These are phyloP conservation scores for Otis tarda DNA, from an alignment of 2,113 vertebrate species.

Conservation along the genomic window DNA sequence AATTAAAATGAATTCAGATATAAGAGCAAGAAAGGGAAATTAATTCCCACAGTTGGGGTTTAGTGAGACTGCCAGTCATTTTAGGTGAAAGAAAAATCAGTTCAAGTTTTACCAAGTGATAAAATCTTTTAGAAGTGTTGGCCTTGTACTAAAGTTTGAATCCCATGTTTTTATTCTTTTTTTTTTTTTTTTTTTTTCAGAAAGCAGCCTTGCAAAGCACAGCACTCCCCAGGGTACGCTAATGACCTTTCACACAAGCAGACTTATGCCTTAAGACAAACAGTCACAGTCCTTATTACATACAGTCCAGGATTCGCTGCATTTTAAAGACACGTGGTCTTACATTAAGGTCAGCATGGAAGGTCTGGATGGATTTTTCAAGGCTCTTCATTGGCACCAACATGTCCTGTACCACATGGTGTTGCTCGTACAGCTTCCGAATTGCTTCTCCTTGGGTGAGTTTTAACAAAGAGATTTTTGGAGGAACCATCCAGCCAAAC, in stretches of 20 bases:
- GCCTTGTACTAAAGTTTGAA: not conserved
- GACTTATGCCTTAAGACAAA: not conserved
- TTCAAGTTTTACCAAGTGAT: not conserved
- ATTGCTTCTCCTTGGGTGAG: slow-evolving; percentile 97
- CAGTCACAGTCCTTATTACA: not conserved
- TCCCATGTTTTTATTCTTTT: not conserved
- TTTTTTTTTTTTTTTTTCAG: not conserved
- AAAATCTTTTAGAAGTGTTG: not conserved
- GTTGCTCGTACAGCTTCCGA: slow-evolving; percentile 91
- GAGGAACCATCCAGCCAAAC: slow-evolving; percentile 98
- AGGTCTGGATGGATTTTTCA: slow-evolving; percentile 81
- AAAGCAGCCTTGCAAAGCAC: not conserved
- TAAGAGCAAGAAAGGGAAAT: not conserved
- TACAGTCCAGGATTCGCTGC: not conserved
- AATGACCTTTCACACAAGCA: not conserved
- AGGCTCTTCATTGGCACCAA: slow-evolving; percentile 92
- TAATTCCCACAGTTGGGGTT: not conserved
- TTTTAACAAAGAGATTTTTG: slow-evolving; percentile 96
- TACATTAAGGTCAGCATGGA: slow-evolving; percentile 89
- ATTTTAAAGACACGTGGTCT: not conserved
- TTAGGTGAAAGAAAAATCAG: not conserved
- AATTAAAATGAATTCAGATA: not conserved
- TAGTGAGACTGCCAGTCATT: not conserved
- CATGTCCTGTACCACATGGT: slow-evolving; percentile 98
- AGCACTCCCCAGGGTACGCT: not conserved